These are phyloP conservation scores for Xenopus laevis DNA, from an alignment of 2,113 vertebrate genomes.

Conservation along the genomic window DNA sequence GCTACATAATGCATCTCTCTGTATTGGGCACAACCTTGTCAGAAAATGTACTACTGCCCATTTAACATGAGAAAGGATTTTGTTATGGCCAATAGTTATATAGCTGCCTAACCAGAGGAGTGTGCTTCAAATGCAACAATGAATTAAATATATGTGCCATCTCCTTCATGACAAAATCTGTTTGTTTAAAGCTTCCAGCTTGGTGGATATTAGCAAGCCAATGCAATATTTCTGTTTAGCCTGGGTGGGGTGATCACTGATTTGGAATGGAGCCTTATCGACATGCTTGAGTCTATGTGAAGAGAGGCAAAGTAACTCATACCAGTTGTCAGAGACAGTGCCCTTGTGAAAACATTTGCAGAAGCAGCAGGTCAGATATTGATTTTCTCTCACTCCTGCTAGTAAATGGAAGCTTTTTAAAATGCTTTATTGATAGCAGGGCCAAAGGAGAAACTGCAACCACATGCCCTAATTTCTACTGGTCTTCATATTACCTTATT, in stretches of 20 bases:
- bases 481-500: background rate
- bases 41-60: too few relatives aligned
- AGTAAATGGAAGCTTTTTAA: constrained; percentile 1
- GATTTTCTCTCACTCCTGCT: constrained; percentile 20
- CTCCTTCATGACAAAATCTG: background rate
- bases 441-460: background rate
- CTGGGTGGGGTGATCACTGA: too few relatives aligned
- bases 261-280: background rate
- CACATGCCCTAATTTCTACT: background rate
- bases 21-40: too few relatives aligned
- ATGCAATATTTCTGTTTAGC: too few relatives aligned
- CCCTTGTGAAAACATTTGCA: constrained; percentile 12
- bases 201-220: too few relatives aligned
- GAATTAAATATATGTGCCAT: too few relatives aligned
- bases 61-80: too few relatives aligned
- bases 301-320: constrained; percentile 6
- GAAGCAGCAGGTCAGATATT: constrained; percentile 8
- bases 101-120: too few relatives aligned
- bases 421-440: constrained; percentile 11
- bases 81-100: too few relatives aligned
- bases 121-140: too few relatives aligned
- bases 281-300: background rate
- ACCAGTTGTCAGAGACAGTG: constrained; percentile 11
- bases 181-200: too few relatives aligned
- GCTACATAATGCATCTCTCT: too few relatives aligned